These are phyloP conservation scores for Alauda arvensis DNA, from an alignment of 2,797 vertebrate species.

Conservation along the genomic window DNA sequence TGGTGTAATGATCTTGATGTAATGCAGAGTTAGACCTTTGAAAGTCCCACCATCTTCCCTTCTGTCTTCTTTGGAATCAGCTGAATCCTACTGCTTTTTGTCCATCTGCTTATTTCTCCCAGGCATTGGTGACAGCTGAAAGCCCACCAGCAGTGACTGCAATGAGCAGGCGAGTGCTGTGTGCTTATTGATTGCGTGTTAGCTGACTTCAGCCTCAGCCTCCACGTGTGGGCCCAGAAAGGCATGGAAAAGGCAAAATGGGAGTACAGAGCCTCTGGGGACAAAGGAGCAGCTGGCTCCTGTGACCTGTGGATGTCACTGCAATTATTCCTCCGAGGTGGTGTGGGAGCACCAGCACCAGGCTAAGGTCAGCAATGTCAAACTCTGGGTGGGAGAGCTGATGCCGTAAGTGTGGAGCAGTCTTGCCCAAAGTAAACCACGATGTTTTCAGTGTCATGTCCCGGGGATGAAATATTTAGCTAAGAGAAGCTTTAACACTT, in stretches of 20 bases:
- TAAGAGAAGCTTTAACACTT: not conserved
- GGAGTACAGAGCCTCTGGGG: not conserved
- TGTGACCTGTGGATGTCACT: slow-evolving; percentile 11
- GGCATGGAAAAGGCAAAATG: not conserved
- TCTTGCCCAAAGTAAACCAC: not conserved
- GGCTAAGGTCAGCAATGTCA: not conserved
- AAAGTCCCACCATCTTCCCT: slow-evolving; percentile 35
- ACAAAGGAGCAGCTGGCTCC: slow-evolving; percentile 2
- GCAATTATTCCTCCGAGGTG: not conserved
- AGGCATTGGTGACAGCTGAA: slow-evolving; percentile 40
- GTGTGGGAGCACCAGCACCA: not conserved
- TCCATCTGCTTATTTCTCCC: slow-evolving; percentile 56
- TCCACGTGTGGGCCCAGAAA: not conserved
- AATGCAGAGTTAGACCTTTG: slow-evolving; percentile 56
- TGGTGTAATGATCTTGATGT: slow-evolving; percentile 60
- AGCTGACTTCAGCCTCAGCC: not conserved
- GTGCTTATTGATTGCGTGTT: slow-evolving; percentile 13
- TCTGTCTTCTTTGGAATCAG: slow-evolving; percentile 48
- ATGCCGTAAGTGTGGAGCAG: not conserved
- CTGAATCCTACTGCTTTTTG: slow-evolving; percentile 42
- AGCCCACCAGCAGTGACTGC: slow-evolving; percentile 33
- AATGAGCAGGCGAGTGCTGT: not conserved
- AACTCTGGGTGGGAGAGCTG: not conserved
- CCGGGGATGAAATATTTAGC: not conserved
- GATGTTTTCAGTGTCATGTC: not conserved